A percentile compares a stretch with the other conserved stretches of the same genome.
phyloP scores from a whole-genome alignment of 2,113 vertebrate species.

The Gymnorhina tibicen region DNA sequence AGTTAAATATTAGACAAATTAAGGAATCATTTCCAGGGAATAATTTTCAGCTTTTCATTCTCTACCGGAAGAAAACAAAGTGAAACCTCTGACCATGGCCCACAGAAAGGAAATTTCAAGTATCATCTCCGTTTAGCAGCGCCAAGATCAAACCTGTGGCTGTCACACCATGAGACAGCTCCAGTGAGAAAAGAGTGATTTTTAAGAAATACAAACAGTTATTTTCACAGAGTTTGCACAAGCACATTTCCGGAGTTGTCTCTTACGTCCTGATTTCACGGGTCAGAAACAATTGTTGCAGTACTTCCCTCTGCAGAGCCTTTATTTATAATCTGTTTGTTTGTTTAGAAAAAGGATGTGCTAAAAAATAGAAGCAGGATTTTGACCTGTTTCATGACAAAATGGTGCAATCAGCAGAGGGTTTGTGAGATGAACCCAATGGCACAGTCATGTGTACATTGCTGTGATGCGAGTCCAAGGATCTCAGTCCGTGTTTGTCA shows the following conservation, averaged over 20 bases:
- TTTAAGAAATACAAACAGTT: neutral
- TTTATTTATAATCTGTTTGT: neutral
- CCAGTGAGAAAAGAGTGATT: neutral
- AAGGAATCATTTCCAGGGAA: neutral
- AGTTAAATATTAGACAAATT: neutral
- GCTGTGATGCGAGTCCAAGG: neutral
- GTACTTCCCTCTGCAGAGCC: neutral
- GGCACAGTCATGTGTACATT: accelerated
- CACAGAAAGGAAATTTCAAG: neutral
- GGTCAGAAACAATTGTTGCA: neutral
- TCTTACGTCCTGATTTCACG: neutral
- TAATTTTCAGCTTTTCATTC: neutral
- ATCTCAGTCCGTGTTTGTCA: neutral
- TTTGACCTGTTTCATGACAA: neutral
- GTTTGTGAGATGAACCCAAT: neutral
- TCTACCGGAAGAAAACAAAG: neutral
- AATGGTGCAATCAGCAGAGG: neutral
- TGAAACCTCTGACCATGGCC: neutral
- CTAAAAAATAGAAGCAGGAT: neutral
- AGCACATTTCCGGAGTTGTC: neutral
- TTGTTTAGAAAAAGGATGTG: neutral
- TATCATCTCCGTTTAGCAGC: neutral
- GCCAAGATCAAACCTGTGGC: neutral
- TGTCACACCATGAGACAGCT: neutral
- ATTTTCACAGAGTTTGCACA: neutral